These are phyloP conservation scores for Vicugna pacos DNA, from an alignment of 2,113 vertebrate genomes.

Conservation along the genomic window DNA sequence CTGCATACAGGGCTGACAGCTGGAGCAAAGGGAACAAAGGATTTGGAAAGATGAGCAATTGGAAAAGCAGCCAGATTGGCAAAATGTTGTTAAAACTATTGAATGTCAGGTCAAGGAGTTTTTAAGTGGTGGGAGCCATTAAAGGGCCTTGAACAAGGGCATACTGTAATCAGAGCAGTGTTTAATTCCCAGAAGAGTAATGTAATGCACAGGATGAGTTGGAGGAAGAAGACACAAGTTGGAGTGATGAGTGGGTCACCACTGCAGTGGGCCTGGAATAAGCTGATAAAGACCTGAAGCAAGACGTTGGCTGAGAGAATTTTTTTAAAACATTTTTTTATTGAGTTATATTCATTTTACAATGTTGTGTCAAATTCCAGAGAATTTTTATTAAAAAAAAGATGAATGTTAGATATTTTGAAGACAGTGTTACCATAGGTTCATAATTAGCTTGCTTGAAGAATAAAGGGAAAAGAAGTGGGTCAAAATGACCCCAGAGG, in stretches of 20 bases:
- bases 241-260: not conserved
- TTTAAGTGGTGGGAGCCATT: slow-evolving; percentile 8
- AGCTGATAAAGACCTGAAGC: not conserved
- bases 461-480: not conserved
- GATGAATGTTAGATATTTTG: not conserved
- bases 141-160: not conserved
- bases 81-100: slow-evolving; percentile 50
- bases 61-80: slow-evolving; percentile 1
- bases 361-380: no score
- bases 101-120: slow-evolving; percentile 25
- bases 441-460: not conserved
- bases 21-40: slow-evolving; percentile 55
- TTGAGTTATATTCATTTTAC: no score
- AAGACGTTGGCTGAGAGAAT: not conserved
- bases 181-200: slow-evolving; percentile 47
- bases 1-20: not conserved
- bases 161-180: slow-evolving; percentile 11
- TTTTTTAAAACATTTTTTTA: no score
- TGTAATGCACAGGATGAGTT: not conserved
- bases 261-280: not conserved
- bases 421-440: not conserved
- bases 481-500: not conserved
- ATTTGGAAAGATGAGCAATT: slow-evolving; percentile 60
- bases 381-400: not conserved
- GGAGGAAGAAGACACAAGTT: not conserved